phyloP scores from a whole-genome alignment of 2,888 invertebrate genomes.

The Taenaris catops region DNA sequence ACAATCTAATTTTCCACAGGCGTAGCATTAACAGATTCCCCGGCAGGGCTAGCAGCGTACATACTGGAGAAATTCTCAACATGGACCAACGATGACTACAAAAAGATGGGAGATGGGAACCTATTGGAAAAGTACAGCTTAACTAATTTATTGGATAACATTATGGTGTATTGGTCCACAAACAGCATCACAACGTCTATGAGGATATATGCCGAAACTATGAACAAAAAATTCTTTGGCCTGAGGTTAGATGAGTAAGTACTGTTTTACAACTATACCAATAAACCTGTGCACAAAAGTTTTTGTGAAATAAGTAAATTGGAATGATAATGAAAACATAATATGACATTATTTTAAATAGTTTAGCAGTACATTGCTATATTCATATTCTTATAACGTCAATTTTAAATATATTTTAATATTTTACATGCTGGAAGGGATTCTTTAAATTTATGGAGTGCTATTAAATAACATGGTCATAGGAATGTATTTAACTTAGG shows the following conservation, averaged over 20 bases:
- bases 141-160: constrained; percentile 68
- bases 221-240: constrained; percentile 39
- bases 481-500: too few species aligned
- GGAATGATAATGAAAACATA: too few species aligned
- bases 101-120: constrained; percentile 81
- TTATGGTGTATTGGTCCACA: constrained; percentile 78
- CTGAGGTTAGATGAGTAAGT: constrained; percentile 49
- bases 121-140: constrained; percentile 65
- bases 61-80: constrained; percentile 92
- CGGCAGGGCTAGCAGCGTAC: constrained; percentile 92
- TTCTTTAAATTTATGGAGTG: too few species aligned
- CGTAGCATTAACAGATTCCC: constrained; percentile 85
- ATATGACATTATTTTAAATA: too few species aligned
- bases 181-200: constrained; percentile 68
- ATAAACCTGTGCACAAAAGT: background rate
- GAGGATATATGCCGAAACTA: constrained; percentile 81
- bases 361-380: too few species aligned
- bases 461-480: too few species aligned
- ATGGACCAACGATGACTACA: constrained; percentile 81
- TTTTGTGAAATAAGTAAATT: too few species aligned
- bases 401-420: too few species aligned
- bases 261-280: background rate
- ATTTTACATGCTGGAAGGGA: too few species aligned
- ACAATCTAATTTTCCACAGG: constrained; percentile 61
- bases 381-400: too few species aligned